Conservation (phyloP, 2,888 invertebrate species). For the Acanthococcus lagerstroemiae region DNA sequence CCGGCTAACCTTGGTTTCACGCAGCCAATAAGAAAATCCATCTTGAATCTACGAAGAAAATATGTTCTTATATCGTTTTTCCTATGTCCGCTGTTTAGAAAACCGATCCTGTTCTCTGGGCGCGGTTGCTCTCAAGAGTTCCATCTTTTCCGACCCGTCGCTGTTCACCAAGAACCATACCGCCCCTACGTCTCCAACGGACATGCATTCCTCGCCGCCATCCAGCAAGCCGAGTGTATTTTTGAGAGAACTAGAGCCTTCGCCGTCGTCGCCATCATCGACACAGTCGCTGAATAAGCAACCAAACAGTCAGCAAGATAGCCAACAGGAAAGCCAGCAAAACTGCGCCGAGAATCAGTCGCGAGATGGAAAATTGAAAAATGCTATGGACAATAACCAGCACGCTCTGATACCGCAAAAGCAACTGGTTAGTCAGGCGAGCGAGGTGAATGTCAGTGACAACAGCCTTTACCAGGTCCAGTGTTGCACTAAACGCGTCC, state of each 20-base stretch:
- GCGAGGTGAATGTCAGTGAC: slow-evolving; percentile 11
- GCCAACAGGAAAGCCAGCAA: not conserved
- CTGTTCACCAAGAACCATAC: slow-evolving; percentile 8
- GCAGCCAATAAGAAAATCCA: too few species aligned
- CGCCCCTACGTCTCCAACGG: slow-evolving; percentile 20
- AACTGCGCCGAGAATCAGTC: not conserved
- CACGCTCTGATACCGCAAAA: slow-evolving; percentile 1
- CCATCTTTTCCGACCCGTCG: not conserved
- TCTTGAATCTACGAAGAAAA: too few species aligned
- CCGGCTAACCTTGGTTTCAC: too few species aligned
- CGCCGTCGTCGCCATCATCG: too few species aligned
- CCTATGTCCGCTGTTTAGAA: slow-evolving; percentile 10
- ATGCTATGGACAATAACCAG: not conserved
- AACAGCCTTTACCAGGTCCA: slow-evolving; percentile 15
- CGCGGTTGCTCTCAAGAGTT: slow-evolving; percentile 8
- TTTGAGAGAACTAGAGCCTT: too few species aligned
- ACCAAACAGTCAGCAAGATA: not conserved
- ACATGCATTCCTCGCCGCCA: not conserved
- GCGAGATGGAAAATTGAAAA: too few species aligned
- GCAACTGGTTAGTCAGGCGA: not conserved
- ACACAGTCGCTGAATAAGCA: not conserved
- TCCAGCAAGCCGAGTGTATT: slow-evolving; percentile 4
- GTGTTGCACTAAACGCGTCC: slow-evolving; percentile 9
- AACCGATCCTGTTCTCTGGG: slow-evolving; percentile 23
- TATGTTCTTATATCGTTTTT: not conserved